Evolutionary conservation across 2,113 vertebrate species (phyloP), one percentile per base, ranked within the genome.

Genomic region (Chaenogobius annularis): DNA sequence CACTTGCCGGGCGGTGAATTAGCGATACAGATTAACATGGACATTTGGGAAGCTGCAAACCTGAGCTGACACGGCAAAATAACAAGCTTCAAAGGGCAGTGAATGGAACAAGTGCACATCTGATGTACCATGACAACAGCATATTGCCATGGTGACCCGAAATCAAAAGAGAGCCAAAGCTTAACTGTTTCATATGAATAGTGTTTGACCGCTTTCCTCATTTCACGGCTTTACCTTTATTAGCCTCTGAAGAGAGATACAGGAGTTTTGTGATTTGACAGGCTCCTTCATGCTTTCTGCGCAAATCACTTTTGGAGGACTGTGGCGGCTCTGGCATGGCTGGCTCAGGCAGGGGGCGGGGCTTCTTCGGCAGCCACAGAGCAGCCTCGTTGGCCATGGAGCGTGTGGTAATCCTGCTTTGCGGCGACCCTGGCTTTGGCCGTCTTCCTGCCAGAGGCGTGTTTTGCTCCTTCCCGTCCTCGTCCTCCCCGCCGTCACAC

Each of bases 371-470:
- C 89, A 54, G 86, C 95, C 61, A 95, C 95, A 47, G 95, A 0
- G 97, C 96, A 3, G 97, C 96, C 85, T 99, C 98, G 52, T 94
- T 98, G 70, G 98, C 98, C 98, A 99, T 99, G 70, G 98, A 99
- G 74, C 98, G 95, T 70, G 97, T 98, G 89, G 96, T 98, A 92
- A 99, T 96, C 47, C 97, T 92, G 89, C 97, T 86, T 98, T 99
- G 14, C 98, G 92, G 5, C 97, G 96, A 69, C 97, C 96, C 88
- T 98, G 98, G 84, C 98, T 98, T 98, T 99, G 84, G 97, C 97
- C 0, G 97, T 99, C 94, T 98, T 99, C 77, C 97, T 94, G 48
- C 97, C 98, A 77, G 94, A 0, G 96, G 95, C 55, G 93, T 93
- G 26, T 92, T 94, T 88, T 97, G 96, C 89, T 99, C 97, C 85